phyloP scores from a whole-genome alignment of 2,113 vertebrate genomes.

The Jaculus jaculus region DNA sequence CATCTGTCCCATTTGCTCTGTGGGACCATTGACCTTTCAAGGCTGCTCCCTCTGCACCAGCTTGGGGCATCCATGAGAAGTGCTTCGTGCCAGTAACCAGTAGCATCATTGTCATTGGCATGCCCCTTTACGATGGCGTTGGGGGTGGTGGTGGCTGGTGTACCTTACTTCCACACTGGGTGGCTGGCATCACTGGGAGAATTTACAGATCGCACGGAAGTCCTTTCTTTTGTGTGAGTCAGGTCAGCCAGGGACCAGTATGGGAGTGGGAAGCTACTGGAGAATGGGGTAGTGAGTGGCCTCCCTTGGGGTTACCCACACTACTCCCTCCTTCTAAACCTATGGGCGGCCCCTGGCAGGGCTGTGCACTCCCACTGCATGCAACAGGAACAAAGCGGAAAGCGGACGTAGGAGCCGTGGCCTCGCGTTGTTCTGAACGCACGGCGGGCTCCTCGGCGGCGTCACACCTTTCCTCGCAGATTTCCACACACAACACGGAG shows the following conservation, averaged over 20 bases:
- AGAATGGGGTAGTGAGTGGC: accelerated
- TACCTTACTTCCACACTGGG: background rate
- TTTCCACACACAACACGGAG: background rate
- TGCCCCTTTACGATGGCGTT: no score
- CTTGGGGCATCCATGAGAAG: background rate
- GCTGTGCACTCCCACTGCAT: background rate
- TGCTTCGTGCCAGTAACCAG: background rate
- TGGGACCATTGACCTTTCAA: background rate
- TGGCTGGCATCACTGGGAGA: background rate
- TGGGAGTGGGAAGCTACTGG: accelerated
- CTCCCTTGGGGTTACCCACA: background rate
- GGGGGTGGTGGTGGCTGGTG: background rate
- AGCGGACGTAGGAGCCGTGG: background rate
- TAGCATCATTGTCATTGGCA: background rate
- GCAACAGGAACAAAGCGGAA: background rate
- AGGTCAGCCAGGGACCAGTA: background rate
- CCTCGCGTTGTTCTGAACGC: background rate
- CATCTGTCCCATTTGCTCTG: accelerated
- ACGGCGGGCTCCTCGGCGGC: background rate
- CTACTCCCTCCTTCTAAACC: background rate
- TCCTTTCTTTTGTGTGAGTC: background rate
- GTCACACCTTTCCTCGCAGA: background rate
- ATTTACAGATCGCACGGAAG: background rate
- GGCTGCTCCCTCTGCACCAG: background rate
- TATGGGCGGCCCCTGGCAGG: background rate